A percentile compares a stretch with the other conserved stretches of the same genome.
Evolutionary conservation across 2,888 invertebrate genomes (phyloP).

Genomic region (Agrochola circellaris): DNA sequence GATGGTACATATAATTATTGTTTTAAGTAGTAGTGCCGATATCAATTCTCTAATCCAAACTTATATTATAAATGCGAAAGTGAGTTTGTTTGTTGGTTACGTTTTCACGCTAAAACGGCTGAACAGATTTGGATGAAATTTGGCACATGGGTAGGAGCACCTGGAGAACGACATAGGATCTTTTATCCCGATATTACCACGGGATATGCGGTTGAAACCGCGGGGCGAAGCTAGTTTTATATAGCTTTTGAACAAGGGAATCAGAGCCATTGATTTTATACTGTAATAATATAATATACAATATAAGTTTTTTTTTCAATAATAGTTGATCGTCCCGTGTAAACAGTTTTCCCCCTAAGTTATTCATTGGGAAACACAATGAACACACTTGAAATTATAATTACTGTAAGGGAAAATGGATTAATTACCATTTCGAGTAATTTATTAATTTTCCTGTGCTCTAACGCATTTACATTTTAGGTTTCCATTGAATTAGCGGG

Average conservation of each 20-base stretch:
- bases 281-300: too few species aligned
- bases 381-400: not conserved
- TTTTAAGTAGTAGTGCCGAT: not conserved
- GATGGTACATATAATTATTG: not conserved
- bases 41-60: not conserved
- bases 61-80: too few species aligned
- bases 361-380: constrained; percentile 15
- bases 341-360: not conserved
- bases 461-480: not conserved
- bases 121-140: too few species aligned
- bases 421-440: not conserved
- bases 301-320: too few species aligned
- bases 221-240: not conserved
- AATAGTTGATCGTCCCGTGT: not conserved
- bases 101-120: too few species aligned
- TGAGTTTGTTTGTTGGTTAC: too few species aligned
- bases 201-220: too few species aligned
- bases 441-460: not conserved
- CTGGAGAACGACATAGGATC: too few species aligned
- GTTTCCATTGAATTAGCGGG: not conserved
- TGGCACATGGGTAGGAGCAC: too few species aligned
- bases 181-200: too few species aligned
- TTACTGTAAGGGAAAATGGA: not conserved
- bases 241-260: not conserved
- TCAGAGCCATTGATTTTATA: not conserved